Evolutionary conservation across 2,888 invertebrate species (phyloP).

Genomic region (Tryphoninae sp.): DNA sequence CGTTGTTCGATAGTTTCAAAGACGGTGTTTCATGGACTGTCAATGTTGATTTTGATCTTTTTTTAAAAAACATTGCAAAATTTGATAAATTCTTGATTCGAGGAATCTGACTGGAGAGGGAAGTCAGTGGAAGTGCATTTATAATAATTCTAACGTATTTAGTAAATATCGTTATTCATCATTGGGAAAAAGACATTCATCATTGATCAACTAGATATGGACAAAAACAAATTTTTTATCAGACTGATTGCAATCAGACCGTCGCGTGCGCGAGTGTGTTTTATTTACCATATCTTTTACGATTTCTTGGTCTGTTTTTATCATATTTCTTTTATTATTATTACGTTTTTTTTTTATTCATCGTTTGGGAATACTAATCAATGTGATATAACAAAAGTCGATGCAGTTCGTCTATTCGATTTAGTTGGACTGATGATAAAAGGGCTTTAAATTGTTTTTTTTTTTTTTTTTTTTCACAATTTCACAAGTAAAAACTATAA

Average conservation of each 20-base stretch:
- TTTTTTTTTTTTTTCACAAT: slow-evolving; percentile 22
- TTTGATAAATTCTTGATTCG: slow-evolving; percentile 25
- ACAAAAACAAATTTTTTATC: slow-evolving; percentile 18
- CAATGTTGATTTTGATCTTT: slow-evolving; percentile 29
- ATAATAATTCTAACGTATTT: slow-evolving; percentile 48
- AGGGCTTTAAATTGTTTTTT: slow-evolving; percentile 27
- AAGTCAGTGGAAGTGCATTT: slow-evolving; percentile 51
- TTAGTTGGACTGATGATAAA: slow-evolving; percentile 44
- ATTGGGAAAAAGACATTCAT: slow-evolving; percentile 13
- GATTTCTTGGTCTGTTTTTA: slow-evolving; percentile 6
- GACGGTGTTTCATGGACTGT: slow-evolving; percentile 7
- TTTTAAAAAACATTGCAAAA: slow-evolving; percentile 23
- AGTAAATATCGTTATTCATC: slow-evolving; percentile 27
- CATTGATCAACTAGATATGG: slow-evolving; percentile 10
- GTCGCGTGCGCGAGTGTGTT: slow-evolving; percentile 32
- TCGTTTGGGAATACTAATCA: slow-evolving; percentile 47
- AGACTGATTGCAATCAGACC: slow-evolving; percentile 41
- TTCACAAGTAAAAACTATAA: slow-evolving; percentile 26
- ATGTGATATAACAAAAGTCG: slow-evolving; percentile 51
- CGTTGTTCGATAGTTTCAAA: background rate
- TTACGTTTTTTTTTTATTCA: slow-evolving; percentile 18
- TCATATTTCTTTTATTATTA: slow-evolving; percentile 2
- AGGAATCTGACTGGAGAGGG: slow-evolving; percentile 10
- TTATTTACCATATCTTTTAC: slow-evolving; percentile 25
- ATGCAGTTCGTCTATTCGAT: slow-evolving; percentile 42